Evolutionary conservation across 2,888 invertebrate species (phyloP).

Genomic region (Pseudococcus viburni): DNA sequence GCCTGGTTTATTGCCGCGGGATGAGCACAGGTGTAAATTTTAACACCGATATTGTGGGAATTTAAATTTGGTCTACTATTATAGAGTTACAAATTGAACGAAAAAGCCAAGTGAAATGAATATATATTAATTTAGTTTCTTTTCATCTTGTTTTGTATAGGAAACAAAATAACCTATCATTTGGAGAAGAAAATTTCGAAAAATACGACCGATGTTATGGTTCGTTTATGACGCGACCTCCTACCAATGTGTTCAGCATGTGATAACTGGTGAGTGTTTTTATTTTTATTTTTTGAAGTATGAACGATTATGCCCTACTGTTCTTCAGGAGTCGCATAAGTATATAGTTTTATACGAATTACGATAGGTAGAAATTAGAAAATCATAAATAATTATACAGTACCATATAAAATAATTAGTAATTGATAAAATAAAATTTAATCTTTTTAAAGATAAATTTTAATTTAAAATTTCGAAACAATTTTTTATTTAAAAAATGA

Average conservation of each 20-base stretch:
- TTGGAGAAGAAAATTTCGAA: slow-evolving; percentile 13
- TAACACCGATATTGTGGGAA: not conserved
- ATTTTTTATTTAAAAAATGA: too few relatives aligned
- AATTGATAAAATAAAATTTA: too few relatives aligned
- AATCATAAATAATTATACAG: too few relatives aligned
- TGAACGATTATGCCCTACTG: not conserved
- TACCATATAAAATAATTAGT: too few relatives aligned
- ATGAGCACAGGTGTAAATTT: not conserved
- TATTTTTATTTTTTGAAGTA: not conserved
- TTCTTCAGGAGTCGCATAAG: too few relatives aligned
- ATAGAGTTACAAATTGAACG: not conserved
- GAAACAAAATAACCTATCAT: slow-evolving; percentile 22
- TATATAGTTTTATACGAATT: too few relatives aligned
- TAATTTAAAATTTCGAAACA: too few relatives aligned
- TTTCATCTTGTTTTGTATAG: not conserved
- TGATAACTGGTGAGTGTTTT: slow-evolving; percentile 5
- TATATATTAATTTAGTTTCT: not conserved
- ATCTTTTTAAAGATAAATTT: too few relatives aligned
- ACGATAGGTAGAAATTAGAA: too few relatives aligned
- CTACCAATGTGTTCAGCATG: slow-evolving; percentile 5
- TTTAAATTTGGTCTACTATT: not conserved
- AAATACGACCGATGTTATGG: not conserved
- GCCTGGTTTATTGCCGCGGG: not conserved
- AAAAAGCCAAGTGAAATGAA: not conserved
- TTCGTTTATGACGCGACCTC: slow-evolving; percentile 10